Conservation (phyloP, 1,140 invertebrate genomes). For the Maniola jurtina region DNA sequence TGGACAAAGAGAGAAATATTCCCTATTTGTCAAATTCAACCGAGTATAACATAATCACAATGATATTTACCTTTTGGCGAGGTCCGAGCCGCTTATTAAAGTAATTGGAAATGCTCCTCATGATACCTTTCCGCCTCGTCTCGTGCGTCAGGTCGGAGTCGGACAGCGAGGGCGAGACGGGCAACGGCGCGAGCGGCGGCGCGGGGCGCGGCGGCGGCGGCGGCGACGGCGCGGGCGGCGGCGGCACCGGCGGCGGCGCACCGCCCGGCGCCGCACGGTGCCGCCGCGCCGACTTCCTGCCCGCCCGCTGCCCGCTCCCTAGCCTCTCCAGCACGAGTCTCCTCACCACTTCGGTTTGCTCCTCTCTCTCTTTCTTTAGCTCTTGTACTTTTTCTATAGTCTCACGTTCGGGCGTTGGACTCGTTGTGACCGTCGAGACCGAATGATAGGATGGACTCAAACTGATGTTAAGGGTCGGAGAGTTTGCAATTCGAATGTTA, state of each 20-base stretch:
- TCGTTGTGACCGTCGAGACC: constrained; percentile 46
- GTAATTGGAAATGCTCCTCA: constrained; percentile 90
- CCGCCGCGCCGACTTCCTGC: constrained; percentile 44
- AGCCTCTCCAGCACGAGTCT: constrained; percentile 59
- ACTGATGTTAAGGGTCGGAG: constrained; percentile 39
- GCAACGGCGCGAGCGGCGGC: constrained; percentile 45
- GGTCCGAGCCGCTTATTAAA: constrained; percentile 79
- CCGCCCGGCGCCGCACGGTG: constrained; percentile 33
- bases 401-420: constrained; percentile 38
- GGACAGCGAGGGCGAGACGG: constrained; percentile 71
- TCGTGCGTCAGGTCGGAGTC: constrained; percentile 81
- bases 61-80: constrained; percentile 60
- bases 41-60: not conserved
- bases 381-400: constrained; percentile 60
- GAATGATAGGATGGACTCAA: constrained; percentile 43
- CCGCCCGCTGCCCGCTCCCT: constrained; percentile 39
- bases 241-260: constrained; percentile 43
- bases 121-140: constrained; percentile 87
- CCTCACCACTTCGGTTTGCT: constrained; percentile 65
- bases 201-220: constrained; percentile 38
- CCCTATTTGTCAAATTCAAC: constrained; percentile 2
- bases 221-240: constrained; percentile 14
- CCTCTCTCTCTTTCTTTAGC: constrained; percentile 60
- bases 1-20: not conserved
- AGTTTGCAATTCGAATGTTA: constrained; percentile 37